Conservation (phyloP, 2,113 vertebrate genomes). For the Chaetodon trifascialis region DNA sequence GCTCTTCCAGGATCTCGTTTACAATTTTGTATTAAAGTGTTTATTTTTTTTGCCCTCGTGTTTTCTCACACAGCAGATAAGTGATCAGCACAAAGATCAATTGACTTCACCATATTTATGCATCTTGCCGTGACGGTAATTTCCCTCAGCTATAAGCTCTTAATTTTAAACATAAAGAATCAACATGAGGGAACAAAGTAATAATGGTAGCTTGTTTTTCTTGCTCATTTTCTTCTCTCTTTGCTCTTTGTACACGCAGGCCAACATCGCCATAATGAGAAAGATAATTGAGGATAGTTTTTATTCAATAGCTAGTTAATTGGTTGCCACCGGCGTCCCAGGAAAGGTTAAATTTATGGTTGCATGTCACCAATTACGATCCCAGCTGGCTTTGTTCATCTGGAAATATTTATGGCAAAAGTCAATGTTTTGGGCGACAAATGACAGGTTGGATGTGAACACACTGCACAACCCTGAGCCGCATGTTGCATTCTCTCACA, state of each 20-base stretch:
- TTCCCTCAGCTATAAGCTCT: background rate
- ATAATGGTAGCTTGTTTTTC: constrained; percentile 14
- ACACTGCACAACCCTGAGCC: constrained; percentile 67
- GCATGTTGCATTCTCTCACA: constrained; percentile 62
- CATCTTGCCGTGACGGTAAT: background rate
- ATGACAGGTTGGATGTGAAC: constrained; percentile 82
- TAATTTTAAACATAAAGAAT: constrained; percentile 34
- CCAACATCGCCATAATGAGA: constrained; percentile 85
- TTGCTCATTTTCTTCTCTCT: constrained; percentile 65
- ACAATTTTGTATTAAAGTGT: constrained; percentile 48
- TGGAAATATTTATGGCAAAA: constrained; percentile 85
- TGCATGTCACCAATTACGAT: constrained; percentile 86
- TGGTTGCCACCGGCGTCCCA: constrained; percentile 85
- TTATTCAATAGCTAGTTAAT: constrained; percentile 87
- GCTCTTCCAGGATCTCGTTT: constrained; percentile 60
- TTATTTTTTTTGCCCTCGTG: constrained; percentile 35
- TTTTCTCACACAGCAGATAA: constrained; percentile 8
- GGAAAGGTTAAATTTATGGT: constrained; percentile 88
- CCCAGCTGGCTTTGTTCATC: constrained; percentile 87
- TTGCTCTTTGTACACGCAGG: constrained; percentile 78
- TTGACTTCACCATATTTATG: background rate
- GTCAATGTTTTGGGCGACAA: constrained; percentile 85
- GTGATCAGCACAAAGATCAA: background rate
- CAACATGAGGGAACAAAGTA: constrained; percentile 3
- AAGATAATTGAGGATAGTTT: constrained; percentile 87